Evolutionary conservation across 2,797 vertebrate species (phyloP).

Genomic region (Artibeus lituratus): DNA sequence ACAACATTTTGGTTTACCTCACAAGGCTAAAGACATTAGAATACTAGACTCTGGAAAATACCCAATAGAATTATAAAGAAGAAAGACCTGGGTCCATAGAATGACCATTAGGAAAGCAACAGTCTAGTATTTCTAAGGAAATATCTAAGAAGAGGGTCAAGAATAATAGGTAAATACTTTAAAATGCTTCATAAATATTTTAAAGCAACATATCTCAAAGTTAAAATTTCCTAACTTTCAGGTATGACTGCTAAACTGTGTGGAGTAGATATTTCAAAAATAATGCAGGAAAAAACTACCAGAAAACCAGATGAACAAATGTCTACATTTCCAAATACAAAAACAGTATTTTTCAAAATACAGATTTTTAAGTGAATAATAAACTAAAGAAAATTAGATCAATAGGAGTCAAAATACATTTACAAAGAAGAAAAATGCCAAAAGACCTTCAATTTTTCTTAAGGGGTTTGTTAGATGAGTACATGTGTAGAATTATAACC

Average conservation of each 20-base stretch:
- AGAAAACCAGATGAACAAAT: not conserved
- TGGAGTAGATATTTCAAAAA: not conserved
- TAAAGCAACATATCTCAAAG: not conserved
- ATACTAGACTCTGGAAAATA: not conserved
- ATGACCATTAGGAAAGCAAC: not conserved
- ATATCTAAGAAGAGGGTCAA: not conserved
- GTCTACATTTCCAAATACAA: not conserved
- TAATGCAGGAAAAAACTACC: not conserved
- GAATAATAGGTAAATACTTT: not conserved
- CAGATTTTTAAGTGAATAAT: not conserved
- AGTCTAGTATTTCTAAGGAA: not conserved
- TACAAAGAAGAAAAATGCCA: not conserved
- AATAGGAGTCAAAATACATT: not conserved
- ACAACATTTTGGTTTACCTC: not conserved
- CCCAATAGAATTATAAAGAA: not conserved
- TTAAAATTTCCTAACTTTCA: conserved; percentile 17
- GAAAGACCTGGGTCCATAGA: not conserved
- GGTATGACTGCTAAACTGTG: not conserved
- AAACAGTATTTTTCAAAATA: conserved; percentile 2
- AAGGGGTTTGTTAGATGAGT: not conserved
- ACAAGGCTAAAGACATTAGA: not conserved
- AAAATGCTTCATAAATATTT: conserved; percentile 1
- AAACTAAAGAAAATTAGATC: not conserved
- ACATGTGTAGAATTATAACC: not conserved
- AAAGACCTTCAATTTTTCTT: not conserved